These are phyloP conservation scores for Cyphomyrmex costatus DNA, from an alignment of 1,140 invertebrate species.

Conservation along the genomic window DNA sequence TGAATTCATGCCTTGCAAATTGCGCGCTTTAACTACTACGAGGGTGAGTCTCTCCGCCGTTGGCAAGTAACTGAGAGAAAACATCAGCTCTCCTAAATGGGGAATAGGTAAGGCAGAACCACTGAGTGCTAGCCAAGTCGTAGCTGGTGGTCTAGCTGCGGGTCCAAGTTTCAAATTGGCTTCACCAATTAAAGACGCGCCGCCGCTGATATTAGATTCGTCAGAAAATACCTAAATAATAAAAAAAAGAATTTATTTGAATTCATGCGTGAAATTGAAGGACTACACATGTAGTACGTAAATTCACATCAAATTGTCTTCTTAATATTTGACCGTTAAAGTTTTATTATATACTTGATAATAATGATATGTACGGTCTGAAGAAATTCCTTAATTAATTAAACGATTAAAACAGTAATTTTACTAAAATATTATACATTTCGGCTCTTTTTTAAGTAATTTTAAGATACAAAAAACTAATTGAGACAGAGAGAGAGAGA, in stretches of 20 bases:
- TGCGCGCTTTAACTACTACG: slow-evolving; percentile 88
- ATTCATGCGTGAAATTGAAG: too few species aligned
- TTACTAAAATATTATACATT: too few species aligned
- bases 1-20: slow-evolving; percentile 81
- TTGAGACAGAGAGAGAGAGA: too few species aligned
- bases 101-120: slow-evolving; percentile 88
- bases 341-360: too few species aligned
- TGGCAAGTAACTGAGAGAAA: slow-evolving; percentile 88
- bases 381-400: too few species aligned
- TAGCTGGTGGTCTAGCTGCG: slow-evolving; percentile 83
- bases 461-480: too few species aligned
- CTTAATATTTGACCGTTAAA: too few species aligned
- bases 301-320: too few species aligned
- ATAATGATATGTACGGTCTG: too few species aligned
- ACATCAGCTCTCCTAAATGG: slow-evolving; percentile 88
- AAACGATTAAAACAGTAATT: too few species aligned
- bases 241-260: slow-evolving; percentile 1
- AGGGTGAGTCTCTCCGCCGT: slow-evolving; percentile 88
- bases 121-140: slow-evolving; percentile 87
- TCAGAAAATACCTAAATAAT: slow-evolving; percentile 81
- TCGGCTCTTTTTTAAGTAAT: too few species aligned
- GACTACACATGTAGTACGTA: too few species aligned
- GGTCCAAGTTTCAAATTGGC: slow-evolving; percentile 87
- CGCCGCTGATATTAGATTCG: slow-evolving; percentile 75
- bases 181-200: slow-evolving; percentile 80